A percentile compares a stretch with the other conserved stretches of the same genome.
These are phyloP conservation scores for Lanius collurio DNA, from an alignment of 2,113 vertebrate species.

Conservation along the genomic window DNA sequence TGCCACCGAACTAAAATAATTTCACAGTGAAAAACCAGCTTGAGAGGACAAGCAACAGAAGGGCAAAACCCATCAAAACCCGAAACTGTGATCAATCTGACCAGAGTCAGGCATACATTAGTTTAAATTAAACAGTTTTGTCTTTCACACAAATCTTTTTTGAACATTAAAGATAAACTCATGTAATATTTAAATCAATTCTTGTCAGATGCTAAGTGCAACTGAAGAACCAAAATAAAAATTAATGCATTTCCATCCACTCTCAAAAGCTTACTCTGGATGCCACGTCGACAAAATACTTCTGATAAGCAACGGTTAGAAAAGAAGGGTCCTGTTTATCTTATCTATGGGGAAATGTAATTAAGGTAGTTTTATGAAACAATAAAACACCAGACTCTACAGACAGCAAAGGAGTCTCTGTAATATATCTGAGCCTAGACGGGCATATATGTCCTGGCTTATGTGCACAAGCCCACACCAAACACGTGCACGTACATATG, in stretches of 20 bases:
- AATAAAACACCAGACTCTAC: constrained; percentile 24
- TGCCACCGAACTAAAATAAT: constrained; percentile 65
- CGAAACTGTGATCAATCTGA: constrained; percentile 52
- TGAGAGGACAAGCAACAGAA: constrained; percentile 64
- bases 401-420: background rate
- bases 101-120: constrained; percentile 59
- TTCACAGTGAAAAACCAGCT: constrained; percentile 59
- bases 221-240: constrained; percentile 34
- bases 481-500: background rate
- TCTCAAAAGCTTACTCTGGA: background rate
- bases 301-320: constrained; percentile 12
- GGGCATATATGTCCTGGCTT: background rate
- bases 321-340: constrained; percentile 37
- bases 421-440: background rate
- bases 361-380: constrained; percentile 52
- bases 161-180: constrained; percentile 48
- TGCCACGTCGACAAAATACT: constrained; percentile 21
- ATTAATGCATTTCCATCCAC: background rate
- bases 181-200: constrained; percentile 52
- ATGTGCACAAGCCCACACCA: background rate
- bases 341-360: constrained; percentile 45
- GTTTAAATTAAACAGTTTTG: constrained; percentile 43
- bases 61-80: constrained; percentile 58
- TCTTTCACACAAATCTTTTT: constrained; percentile 34
- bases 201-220: constrained; percentile 29